Base-by-base conservation (phyloP, 1,140 invertebrate genomes). In the Bombus sylvicola region DNA sequence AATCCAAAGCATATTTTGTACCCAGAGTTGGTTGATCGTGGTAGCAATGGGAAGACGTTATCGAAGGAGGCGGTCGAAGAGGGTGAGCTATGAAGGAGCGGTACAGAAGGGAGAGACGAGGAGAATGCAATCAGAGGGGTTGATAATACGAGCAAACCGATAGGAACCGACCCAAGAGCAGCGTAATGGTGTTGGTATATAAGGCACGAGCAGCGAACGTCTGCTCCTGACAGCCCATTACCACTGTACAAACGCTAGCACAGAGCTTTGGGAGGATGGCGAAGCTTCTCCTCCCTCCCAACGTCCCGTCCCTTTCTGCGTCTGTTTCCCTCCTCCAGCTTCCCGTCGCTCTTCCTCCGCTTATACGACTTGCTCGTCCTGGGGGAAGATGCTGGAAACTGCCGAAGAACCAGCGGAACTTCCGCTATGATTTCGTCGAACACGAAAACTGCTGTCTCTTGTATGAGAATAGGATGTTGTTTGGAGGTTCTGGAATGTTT, bases 201-300 rank as follows among this genome's bases (percentile, higher is more conserved):
- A 93, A 93, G 88, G 88, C 90, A 93, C 89, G 91, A 93, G 90
- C 93, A 94, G 89, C 91, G 86, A 90, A 89, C 83, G 91, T 94
- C 94, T 94, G 94, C 82, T 89, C 41, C 88, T 94, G 94, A 94
- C 94, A 94, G 94, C 91, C 94, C 94, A 94, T 94, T 94, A 94
- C 94, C 92, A 94, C 94, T 94, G 94, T 94, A 94, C 91, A 94
- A 93, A 94, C 92, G 90, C 90, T 88, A 64, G 87, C 87, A 87
- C 88, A 75, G 83, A 69, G 88, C 86, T 91, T 84, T 87, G 85
- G 89, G 77, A 90, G 88, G 89, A 90, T 90, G 87, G 89, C 62
- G 85, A 89, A 87, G 79, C 82, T 73, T 81, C 86, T 83, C 80
- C 62, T 68, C 74, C 69, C 77, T 74, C 64, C 12, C 47, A 47